Conservation (phyloP, 2,888 invertebrate species). For the Rhimphoctona megacephalus region DNA sequence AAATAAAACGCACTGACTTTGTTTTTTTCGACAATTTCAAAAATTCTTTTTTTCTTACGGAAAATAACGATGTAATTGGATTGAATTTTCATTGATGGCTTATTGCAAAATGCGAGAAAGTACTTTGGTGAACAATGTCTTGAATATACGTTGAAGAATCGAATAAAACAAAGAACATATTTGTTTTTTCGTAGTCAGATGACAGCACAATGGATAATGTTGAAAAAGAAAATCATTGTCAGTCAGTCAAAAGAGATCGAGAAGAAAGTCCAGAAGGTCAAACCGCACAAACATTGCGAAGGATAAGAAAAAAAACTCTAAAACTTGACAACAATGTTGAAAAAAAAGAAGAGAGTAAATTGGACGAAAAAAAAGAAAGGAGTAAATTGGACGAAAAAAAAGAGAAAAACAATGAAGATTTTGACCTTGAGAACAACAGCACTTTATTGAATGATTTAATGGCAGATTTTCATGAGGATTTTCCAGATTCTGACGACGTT, state of each 20-base stretch:
- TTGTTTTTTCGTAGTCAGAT: not conserved
- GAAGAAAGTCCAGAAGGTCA: not conserved
- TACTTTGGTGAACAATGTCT: not conserved
- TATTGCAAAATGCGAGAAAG: not conserved
- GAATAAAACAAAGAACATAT: too few relatives aligned
- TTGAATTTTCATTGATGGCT: not conserved
- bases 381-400: not conserved
- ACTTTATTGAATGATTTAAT: slow-evolving; percentile 41
- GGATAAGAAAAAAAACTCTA: slow-evolving; percentile 26
- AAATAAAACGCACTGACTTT: not conserved
- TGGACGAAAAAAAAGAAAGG: not conserved
- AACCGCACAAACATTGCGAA: not conserved
- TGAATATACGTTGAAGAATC: too few relatives aligned
- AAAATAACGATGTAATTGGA: not conserved
- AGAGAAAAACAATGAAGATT: not conserved
- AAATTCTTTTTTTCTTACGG: not conserved
- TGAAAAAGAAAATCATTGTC: not conserved
- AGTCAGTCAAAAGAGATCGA: slow-evolving; percentile 35
- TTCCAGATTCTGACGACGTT: not conserved
- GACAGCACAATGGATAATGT: not conserved
- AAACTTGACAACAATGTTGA: not conserved
- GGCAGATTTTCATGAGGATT: slow-evolving; percentile 37
- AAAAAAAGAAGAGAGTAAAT: not conserved
- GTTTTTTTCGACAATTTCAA: not conserved
- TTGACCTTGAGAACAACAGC: slow-evolving; percentile 45